These are phyloP conservation scores for Micrasema longulum DNA, from an alignment of 1,140 invertebrate species.

Conservation along the genomic window DNA sequence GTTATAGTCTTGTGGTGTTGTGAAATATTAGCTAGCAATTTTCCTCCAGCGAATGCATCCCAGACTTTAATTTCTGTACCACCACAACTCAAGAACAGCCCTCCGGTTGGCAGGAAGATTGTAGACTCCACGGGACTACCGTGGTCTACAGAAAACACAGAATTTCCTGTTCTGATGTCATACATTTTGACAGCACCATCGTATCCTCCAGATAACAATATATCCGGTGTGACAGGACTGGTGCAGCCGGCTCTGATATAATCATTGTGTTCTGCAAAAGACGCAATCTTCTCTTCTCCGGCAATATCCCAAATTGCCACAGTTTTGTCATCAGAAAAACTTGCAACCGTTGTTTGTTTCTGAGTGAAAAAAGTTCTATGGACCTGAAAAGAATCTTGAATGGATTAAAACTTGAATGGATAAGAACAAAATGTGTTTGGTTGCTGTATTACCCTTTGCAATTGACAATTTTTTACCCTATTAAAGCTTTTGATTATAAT, in stretches of 20 bases:
- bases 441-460: no score
- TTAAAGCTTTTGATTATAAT: no score
- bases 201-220: slow-evolving; percentile 91
- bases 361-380: slow-evolving; percentile 87
- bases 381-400: slow-evolving; percentile 69
- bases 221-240: slow-evolving; percentile 80
- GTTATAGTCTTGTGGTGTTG: slow-evolving; percentile 96
- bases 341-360: slow-evolving; percentile 83
- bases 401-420: slow-evolving; percentile 8
- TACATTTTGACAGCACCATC: slow-evolving; percentile 92
- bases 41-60: slow-evolving; percentile 90
- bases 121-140: slow-evolving; percentile 92
- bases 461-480: no score
- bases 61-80: slow-evolving; percentile 93
- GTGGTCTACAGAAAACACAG: slow-evolving; percentile 85
- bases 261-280: slow-evolving; percentile 80
- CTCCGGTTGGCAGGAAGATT: slow-evolving; percentile 89
- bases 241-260: slow-evolving; percentile 85
- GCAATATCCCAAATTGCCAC: slow-evolving; percentile 91
- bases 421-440: no score
- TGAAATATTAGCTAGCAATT: slow-evolving; percentile 81
- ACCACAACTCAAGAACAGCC: slow-evolving; percentile 92
- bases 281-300: slow-evolving; percentile 77
- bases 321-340: slow-evolving; percentile 95
- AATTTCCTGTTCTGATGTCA: slow-evolving; percentile 82